Base-by-base conservation (phyloP, 2,113 vertebrate genomes). In the Silurus meridionalis region DNA sequence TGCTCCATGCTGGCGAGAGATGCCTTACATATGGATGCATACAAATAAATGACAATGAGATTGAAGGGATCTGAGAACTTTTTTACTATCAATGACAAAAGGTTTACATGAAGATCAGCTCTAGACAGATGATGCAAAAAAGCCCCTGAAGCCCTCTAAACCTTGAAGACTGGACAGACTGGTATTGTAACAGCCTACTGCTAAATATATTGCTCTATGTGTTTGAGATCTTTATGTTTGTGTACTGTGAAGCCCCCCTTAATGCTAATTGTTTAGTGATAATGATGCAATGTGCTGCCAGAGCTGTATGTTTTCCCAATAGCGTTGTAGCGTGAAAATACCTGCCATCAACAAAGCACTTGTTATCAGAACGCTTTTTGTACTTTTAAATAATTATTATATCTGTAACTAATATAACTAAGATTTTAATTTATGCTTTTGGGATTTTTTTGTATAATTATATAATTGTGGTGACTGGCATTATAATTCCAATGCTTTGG, bases 271-370 rank as follows among this genome's bases (percentile, higher is more conserved):
- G 55, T 58, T 58, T 46, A 61, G 17, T 21, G 9, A 48, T 11
- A 1, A 80, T 80, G 78, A 80, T 80, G 78, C 78, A 80, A 80
- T 80, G 28, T 46, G 57, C 57, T 80, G 9, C 17, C 8, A 61
- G 78, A 80, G 28, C 78, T 2, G 6, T 58, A 28, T 46, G 55
- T 61, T 80, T 61, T 61, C 46, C 55, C 15, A 60, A 15, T 37
- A 60, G 78, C 4, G 25, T 0, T 37, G 55, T 60, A 80, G 78
- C 17, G 25, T 37, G 57, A 57, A 28, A 37, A 6, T 21, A 48
- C 37, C 37, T 17, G 69, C 19, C 69, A 48, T 21, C 74, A 77
- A 53, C 74, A 53, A 23, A 25, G n/a, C 52, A 55, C 52, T 55
- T 25, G 13, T 25, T 67, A 77, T 55, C 1, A 52, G 14, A 9